phyloP scores from a whole-genome alignment of 1,140 invertebrate genomes.

The Zaprionus capensis region DNA sequence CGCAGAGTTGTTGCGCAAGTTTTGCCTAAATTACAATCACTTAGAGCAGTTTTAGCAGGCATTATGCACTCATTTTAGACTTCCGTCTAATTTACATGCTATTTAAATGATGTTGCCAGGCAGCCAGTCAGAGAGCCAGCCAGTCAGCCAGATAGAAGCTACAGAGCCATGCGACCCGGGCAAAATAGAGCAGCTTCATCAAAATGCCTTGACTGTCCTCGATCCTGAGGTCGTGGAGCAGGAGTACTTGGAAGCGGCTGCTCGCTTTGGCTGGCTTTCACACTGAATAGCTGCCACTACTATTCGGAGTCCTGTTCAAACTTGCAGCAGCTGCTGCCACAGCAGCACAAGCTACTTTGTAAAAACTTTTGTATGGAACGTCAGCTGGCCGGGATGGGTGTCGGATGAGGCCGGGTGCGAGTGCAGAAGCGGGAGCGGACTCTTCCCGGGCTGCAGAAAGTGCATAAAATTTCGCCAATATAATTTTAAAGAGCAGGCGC shows the following conservation, averaged over 20 bases:
- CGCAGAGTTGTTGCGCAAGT: constrained; percentile 25
- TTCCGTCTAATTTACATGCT: constrained; percentile 83
- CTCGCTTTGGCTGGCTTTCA: constrained; percentile 9
- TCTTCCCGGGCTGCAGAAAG: constrained; percentile 39
- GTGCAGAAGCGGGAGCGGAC: constrained; percentile 8
- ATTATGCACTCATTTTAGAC: constrained; percentile 83
- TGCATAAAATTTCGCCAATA: constrained; percentile 80
- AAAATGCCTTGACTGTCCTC: constrained; percentile 59
- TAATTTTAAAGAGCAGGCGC: constrained; percentile 76
- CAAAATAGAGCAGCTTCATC: constrained; percentile 79
- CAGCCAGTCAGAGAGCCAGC: constrained; percentile 8
- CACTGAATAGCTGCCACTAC: constrained; percentile 31
- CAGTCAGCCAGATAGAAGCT: background rate
- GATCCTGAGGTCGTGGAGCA: constrained; percentile 1
- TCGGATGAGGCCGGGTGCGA: background rate
- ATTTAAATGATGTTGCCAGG: constrained; percentile 77
- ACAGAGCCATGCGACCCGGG: constrained; percentile 21
- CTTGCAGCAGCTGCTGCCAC: constrained; percentile 74
- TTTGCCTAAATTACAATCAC: constrained; percentile 82
- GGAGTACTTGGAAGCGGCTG: background rate
- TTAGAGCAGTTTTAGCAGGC: constrained; percentile 80
- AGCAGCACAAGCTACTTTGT: constrained; percentile 69
- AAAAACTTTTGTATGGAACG: constrained; percentile 74
- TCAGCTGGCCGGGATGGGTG: constrained; percentile 19
- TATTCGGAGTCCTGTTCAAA: constrained; percentile 62